Conservation (phyloP, 1,140 invertebrate species). For the Drosophila kepulauana region DNA sequence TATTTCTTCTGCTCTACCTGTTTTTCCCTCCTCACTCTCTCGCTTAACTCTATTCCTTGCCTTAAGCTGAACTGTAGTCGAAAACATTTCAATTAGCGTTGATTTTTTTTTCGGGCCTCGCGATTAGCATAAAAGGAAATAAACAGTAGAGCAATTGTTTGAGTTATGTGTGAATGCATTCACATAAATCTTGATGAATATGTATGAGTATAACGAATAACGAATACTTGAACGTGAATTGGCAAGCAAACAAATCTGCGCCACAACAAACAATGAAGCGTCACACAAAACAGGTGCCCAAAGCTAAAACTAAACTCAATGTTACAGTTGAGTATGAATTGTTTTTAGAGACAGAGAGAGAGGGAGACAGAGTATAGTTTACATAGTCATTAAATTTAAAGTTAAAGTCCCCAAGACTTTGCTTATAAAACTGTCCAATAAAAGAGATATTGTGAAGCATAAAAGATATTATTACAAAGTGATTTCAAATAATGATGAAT, state of each 20-base stretch:
- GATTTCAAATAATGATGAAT: too few species aligned
- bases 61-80: constrained; percentile 20
- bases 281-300: constrained; percentile 2
- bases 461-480: too few species aligned
- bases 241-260: constrained; percentile 12
- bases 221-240: constrained; percentile 16
- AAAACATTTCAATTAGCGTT: constrained; percentile 71
- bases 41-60: not conserved
- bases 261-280: constrained; percentile 2
- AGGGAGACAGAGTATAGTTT: too few species aligned
- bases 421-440: too few species aligned
- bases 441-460: too few species aligned
- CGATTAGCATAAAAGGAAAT: constrained; percentile 58
- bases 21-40: constrained; percentile 19
- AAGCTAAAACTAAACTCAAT: not conserved
- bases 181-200: constrained; percentile 23
- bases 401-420: too few species aligned
- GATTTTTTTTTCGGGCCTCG: constrained; percentile 36
- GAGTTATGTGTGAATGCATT: constrained; percentile 27
- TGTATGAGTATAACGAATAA: not conserved
- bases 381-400: too few species aligned
- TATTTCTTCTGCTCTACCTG: constrained; percentile 6
- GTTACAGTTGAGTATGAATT: too few species aligned
- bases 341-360: too few species aligned
- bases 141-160: constrained; percentile 50